Conservation (phyloP, 2,113 vertebrate genomes). For the Struthio camelus region DNA sequence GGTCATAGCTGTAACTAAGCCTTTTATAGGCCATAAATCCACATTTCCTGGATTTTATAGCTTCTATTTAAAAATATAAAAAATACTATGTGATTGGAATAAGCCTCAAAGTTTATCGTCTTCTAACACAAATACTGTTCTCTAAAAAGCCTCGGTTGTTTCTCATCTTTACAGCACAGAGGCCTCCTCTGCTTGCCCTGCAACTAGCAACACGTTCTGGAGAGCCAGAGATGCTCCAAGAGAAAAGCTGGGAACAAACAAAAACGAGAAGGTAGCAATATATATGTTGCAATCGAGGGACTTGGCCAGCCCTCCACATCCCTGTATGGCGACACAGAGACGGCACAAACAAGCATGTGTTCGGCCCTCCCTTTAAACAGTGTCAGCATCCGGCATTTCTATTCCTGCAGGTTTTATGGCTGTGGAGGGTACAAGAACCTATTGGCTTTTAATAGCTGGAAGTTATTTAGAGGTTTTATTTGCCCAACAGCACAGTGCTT, state of each 20-base stretch:
- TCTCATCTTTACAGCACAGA: not conserved
- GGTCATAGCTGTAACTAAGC: conserved; percentile 58
- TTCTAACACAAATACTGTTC: not conserved
- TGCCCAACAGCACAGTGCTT: not conserved
- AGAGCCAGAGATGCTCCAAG: not conserved
- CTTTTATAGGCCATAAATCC: conserved; percentile 64
- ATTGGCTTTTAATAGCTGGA: not conserved
- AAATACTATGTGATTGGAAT: conserved; percentile 17
- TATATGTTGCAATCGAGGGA: fast-evolving
- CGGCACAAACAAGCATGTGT: not conserved
- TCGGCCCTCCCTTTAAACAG: not conserved
- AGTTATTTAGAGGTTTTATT: not conserved
- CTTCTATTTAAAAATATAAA: conserved; percentile 33
- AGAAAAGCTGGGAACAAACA: not conserved
- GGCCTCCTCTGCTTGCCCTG: not conserved
- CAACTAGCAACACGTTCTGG: not conserved
- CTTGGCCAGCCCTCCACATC: not conserved
- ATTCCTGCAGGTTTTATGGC: not conserved
- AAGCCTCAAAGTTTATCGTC: not conserved
- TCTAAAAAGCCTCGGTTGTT: not conserved
- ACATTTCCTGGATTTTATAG: conserved; percentile 69
- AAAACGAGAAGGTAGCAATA: fast-evolving
- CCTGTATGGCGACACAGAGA: not conserved
- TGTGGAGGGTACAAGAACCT: not conserved
- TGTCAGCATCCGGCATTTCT: not conserved